Evolutionary conservation across 1,140 invertebrate species (phyloP), one percentile per base, ranked within the genome.

Genomic region (Proales similis): DNA sequence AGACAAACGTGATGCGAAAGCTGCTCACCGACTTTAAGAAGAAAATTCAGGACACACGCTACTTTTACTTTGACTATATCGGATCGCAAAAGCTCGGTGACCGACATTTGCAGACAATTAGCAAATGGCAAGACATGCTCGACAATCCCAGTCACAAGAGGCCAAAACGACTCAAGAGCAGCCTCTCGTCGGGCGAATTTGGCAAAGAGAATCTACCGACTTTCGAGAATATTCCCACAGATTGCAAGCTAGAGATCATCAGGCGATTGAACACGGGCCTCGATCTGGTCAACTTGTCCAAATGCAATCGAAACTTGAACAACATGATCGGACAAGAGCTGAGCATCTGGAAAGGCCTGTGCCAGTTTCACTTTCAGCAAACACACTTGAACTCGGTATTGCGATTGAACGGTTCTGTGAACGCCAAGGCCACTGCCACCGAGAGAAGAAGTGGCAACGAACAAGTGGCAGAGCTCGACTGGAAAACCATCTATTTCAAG

Each of bases 171-270:
- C 33, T 5, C 38, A 32, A 9, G 42, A 53, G 27, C 33, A 38
- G 33, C 14, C 33, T 36, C 9, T 36, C 33, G 33, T 9, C 9
- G 9, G 33, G 9, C 12, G 38, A 49, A 9, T 33, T 49, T 12
- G 26, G 84, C 67, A 85, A 87, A 63, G 84, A 89, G 72, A 83
- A 85, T 53, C 81, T 82, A 68, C 84, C 86, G 7, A 87, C 86
- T 68, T 81, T 95, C 68, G 81, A 87, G 38, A 86, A 95, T 72
- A 78, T 98, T 45, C 93, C 93, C 19, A 84, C 88, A 69, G 93
- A 96, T 73, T 89, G 90, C 69, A 82, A 95, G 33, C 82, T 90
- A 36, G 86, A 91, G 72, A 87, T 98, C 48, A 80, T 97, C 45
- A 75, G 89, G 11, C 82, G 88, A 70, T 82, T 97, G 67, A 83